Conservation (phyloP, 2,797 vertebrate species). For the Caiman crocodilus region DNA sequence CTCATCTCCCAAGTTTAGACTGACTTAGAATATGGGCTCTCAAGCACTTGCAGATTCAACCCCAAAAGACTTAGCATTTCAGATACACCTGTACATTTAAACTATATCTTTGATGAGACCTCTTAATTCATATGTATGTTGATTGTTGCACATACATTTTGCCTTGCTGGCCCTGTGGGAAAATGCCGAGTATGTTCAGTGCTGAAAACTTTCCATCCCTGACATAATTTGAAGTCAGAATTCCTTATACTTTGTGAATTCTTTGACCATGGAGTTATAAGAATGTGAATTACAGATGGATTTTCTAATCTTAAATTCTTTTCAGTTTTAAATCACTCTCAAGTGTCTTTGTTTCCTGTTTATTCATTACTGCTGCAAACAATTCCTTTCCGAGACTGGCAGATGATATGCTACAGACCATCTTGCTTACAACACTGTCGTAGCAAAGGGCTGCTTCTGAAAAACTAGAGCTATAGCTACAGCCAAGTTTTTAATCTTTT, state of each 20-base stretch:
- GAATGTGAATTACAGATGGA: neutral
- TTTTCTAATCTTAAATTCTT: neutral
- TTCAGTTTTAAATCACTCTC: neutral
- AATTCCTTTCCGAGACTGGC: neutral
- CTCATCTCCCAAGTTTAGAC: neutral
- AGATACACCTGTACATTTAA: neutral
- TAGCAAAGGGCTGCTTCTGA: neutral
- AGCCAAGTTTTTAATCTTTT: neutral
- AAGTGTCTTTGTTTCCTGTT: neutral
- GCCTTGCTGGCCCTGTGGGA: neutral
- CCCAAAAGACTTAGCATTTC: neutral
- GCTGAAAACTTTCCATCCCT: neutral
- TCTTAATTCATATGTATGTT: neutral
- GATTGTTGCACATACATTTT: neutral
- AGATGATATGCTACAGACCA: neutral
- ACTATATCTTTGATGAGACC: neutral
- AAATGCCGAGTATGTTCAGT: neutral
- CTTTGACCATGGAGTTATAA: neutral
- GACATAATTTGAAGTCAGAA: neutral
- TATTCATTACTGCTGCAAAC: neutral
- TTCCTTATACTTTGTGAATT: neutral
- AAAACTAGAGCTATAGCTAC: neutral
- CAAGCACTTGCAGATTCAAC: neutral
- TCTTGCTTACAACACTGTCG: neutral
- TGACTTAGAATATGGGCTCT: neutral